A percentile compares a stretch with the other conserved stretches of the same genome.
phyloP scores from a whole-genome alignment of 2,888 invertebrate species.

The Ametastegia equiseti region DNA sequence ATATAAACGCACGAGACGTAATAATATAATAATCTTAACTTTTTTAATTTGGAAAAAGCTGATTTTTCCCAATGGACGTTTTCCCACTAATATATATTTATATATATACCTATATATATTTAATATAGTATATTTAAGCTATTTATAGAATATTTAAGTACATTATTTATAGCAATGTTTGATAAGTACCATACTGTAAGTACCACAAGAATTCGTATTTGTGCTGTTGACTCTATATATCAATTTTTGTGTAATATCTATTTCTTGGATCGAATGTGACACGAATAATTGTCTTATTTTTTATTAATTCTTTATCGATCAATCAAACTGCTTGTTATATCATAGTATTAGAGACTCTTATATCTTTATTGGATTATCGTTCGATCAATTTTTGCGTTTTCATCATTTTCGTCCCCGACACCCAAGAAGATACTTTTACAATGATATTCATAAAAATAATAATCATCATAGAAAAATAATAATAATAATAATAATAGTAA shows the following conservation, averaged over 20 bases:
- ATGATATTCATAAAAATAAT: background rate
- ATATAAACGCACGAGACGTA: background rate
- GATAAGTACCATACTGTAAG: conserved; percentile 54
- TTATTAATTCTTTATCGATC: background rate
- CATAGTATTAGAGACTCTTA: background rate
- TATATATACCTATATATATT: background rate
- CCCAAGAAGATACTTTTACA: conserved; percentile 34
- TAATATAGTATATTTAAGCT: background rate
- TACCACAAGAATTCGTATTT: conserved; percentile 53
- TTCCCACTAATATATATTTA: conserved; percentile 24
- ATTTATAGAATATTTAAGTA: conserved; percentile 64
- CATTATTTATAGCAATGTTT: conserved; percentile 62
- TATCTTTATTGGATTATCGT: background rate
- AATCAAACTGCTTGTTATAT: conserved; percentile 24
- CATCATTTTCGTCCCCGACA: conserved; percentile 32
- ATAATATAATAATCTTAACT: conserved; percentile 22
- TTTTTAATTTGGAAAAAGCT: conserved; percentile 44
- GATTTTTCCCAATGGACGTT: conserved; percentile 36
- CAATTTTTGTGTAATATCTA: background rate
- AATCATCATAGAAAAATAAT: background rate
- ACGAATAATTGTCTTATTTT: background rate
- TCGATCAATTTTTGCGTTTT: conserved; percentile 30
- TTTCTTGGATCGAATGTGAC: conserved; percentile 4
- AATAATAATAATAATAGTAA: conserved; percentile 23
- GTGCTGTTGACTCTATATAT: conserved; percentile 42